Conservation (phyloP, 2,888 invertebrate species). For the Eurytoma californica region DNA sequence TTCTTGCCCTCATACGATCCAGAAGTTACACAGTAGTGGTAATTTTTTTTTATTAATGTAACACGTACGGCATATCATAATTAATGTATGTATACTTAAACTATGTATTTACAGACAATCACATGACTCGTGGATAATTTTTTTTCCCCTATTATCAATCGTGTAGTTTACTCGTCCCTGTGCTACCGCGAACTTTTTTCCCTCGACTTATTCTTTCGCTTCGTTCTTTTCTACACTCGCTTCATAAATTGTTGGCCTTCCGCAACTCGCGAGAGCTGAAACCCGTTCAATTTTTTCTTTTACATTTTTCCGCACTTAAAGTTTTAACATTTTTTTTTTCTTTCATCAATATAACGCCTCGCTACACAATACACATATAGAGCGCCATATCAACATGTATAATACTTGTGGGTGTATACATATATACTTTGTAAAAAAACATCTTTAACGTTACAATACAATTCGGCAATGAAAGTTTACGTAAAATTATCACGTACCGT, state of each 20-base stretch:
- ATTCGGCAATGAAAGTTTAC: constrained; percentile 34
- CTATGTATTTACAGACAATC: constrained; percentile 75
- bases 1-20: constrained; percentile 61
- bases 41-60: constrained; percentile 64
- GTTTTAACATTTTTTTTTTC: constrained; percentile 17
- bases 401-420: constrained; percentile 18
- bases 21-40: constrained; percentile 72
- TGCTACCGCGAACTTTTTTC: constrained; percentile 60
- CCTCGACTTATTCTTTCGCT: constrained; percentile 22
- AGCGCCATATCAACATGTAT: constrained; percentile 19
- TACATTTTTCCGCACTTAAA: neutral
- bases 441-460: constrained; percentile 41
- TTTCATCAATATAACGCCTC: neutral
- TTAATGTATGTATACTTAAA: constrained; percentile 72
- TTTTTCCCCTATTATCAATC: constrained; percentile 70
- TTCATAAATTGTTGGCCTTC: constrained; percentile 30
- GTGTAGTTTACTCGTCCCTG: constrained; percentile 67
- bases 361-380: constrained; percentile 2
- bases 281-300: constrained; percentile 71
- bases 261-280: constrained; percentile 68
- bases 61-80: constrained; percentile 74
- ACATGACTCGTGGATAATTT: constrained; percentile 72
- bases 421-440: constrained; percentile 39
- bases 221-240: constrained; percentile 6
- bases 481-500: constrained; percentile 26